These are phyloP conservation scores for Rapana venosa DNA, from an alignment of 2,888 invertebrate species.

Conservation along the genomic window DNA sequence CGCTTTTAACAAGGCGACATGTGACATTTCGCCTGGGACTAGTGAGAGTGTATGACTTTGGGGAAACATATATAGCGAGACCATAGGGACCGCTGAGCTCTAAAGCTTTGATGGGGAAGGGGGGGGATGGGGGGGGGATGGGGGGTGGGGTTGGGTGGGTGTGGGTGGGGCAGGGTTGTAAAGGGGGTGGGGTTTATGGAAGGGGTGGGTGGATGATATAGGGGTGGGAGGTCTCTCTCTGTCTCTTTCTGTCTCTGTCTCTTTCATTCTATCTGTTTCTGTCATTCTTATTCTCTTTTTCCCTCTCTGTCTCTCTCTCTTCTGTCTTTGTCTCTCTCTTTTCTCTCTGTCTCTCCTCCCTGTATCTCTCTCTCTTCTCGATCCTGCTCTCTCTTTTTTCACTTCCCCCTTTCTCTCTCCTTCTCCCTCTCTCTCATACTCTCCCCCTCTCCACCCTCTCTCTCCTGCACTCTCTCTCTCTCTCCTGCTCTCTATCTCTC, in stretches of 20 bases:
- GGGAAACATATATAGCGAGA: too few relatives aligned
- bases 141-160: too few relatives aligned
- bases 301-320: not conserved
- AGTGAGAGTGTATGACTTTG: too few relatives aligned
- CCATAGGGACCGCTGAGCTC: too few relatives aligned
- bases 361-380: not conserved
- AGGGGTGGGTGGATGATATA: too few relatives aligned
- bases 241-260: not conserved
- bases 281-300: not conserved
- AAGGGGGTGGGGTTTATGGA: too few relatives aligned
- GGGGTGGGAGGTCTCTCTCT: not conserved
- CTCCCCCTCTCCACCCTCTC: not conserved
- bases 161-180: too few relatives aligned
- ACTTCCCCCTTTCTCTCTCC: not conserved
- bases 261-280: not conserved
- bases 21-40: too few relatives aligned
- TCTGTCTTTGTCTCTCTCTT: not conserved
- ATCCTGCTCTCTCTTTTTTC: not conserved
- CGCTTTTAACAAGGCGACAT: too few relatives aligned
- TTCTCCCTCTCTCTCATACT: not conserved
- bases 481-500: not conserved
- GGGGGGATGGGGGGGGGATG: too few relatives aligned
- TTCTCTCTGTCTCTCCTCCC: not conserved
- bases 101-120: too few relatives aligned
- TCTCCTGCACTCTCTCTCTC: constrained; percentile 1